Conservation (phyloP, 2,113 vertebrate genomes). For the Amblyopsis rosae region DNA sequence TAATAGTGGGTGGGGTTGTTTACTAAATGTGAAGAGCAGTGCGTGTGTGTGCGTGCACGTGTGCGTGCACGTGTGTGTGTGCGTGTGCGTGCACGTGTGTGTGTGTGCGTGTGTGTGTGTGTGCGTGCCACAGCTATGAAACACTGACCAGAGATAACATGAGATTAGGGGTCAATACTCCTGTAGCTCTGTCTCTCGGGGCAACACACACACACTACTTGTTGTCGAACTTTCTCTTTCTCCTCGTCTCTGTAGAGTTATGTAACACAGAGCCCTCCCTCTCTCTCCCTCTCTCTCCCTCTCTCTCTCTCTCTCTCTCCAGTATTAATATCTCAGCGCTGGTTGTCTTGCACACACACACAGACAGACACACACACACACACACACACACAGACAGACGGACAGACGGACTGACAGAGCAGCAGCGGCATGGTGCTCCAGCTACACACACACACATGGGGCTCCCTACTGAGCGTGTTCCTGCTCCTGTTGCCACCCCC, state of each 20-base stretch:
- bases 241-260: conserved; percentile 62
- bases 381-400: background rate
- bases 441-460: conserved; percentile 20
- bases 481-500: too few species aligned
- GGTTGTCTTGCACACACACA: background rate
- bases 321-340: conserved; percentile 1
- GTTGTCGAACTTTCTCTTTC: background rate
- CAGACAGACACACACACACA: background rate
- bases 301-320: conserved; percentile 32
- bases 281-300: conserved; percentile 56
- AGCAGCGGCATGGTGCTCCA: background rate
- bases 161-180: background rate
- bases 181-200: background rate
- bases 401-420: background rate
- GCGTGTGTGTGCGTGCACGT: too few species aligned
- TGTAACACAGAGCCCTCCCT: conserved; percentile 76
- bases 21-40: too few species aligned
- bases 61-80: too few species aligned
- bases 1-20: too few species aligned
- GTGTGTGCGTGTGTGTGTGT: too few species aligned
- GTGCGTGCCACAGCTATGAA: too few species aligned
- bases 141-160: background rate
- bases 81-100: too few species aligned
- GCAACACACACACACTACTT: conserved; percentile 11
- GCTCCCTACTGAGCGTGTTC: background rate